Percentiles rank a stretch among this genome's conserved stretches.
Evolutionary conservation across 1,140 invertebrate genomes (phyloP).

Genomic region (Formica selysi): DNA sequence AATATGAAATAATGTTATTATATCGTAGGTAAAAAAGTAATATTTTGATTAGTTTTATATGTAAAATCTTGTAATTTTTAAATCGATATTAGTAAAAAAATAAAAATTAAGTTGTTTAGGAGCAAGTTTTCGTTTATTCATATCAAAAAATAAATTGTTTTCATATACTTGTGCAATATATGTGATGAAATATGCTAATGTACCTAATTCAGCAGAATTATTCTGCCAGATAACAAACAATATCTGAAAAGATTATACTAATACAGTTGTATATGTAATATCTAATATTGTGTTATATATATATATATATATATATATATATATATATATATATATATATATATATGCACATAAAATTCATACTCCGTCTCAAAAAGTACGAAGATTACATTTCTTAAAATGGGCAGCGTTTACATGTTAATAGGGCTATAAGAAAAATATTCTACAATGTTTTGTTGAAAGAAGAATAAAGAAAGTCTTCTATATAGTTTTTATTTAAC

Average conservation of each 20-base stretch:
- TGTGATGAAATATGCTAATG: constrained; percentile 33
- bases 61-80: background rate
- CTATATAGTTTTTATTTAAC: constrained; percentile 36
- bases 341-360: background rate
- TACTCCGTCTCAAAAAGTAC: too few species aligned
- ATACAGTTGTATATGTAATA: constrained; percentile 22
- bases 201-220: constrained; percentile 48
- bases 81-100: background rate
- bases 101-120: background rate
- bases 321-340: background rate
- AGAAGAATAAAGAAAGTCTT: constrained; percentile 14
- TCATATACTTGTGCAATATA: constrained; percentile 24
- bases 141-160: background rate
- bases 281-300: constrained; percentile 12
- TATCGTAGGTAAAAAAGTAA: background rate
- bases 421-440: background rate
- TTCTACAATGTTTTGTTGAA: background rate
- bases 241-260: constrained; percentile 26
- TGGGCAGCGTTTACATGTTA: constrained; percentile 4
- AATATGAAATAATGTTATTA: background rate
- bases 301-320: background rate
- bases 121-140: background rate
- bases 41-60: background rate
- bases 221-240: constrained; percentile 18
- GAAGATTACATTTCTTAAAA: constrained; percentile 2